Conservation (phyloP, 2,113 vertebrate genomes). For the Notothenia rossii region DNA sequence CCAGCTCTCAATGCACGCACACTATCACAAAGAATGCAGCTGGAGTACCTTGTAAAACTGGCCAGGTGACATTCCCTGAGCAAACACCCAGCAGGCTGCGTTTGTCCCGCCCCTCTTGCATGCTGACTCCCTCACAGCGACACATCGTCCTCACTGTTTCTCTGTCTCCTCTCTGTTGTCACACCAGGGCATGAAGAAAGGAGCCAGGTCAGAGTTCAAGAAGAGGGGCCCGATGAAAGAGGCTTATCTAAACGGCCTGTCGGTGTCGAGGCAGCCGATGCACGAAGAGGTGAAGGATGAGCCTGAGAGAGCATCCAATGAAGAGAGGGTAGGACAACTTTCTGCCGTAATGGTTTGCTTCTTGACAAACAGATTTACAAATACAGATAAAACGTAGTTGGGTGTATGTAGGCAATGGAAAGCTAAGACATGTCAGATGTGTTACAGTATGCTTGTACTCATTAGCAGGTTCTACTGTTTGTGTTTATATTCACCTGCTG, state of each 20-base stretch:
- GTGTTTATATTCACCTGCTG: background rate
- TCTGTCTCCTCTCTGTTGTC: constrained; percentile 15
- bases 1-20: background rate
- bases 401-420: background rate
- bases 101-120: constrained; percentile 10
- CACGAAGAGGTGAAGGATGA: constrained; percentile 89
- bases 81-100: background rate
- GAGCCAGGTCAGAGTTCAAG: constrained; percentile 88
- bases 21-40: constrained; percentile 39
- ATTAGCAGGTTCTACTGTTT: background rate
- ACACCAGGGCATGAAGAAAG: constrained; percentile 93
- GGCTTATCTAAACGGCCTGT: constrained; percentile 92
- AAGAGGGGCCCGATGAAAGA: constrained; percentile 94
- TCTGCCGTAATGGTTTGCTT: background rate
- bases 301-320: constrained; percentile 89
- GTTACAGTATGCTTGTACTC: background rate
- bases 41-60: constrained; percentile 42
- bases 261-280: constrained; percentile 88
- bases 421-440: background rate
- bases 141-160: background rate
- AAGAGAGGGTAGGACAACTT: constrained; percentile 89
- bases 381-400: background rate
- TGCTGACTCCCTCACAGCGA: background rate
- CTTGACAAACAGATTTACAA: background rate
- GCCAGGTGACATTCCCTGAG: constrained; percentile 60